A percentile compares a stretch with the other conserved stretches of the same genome.
Conservation (phyloP, 2,888 invertebrate species). For the Cremastinae sp. region DNA sequence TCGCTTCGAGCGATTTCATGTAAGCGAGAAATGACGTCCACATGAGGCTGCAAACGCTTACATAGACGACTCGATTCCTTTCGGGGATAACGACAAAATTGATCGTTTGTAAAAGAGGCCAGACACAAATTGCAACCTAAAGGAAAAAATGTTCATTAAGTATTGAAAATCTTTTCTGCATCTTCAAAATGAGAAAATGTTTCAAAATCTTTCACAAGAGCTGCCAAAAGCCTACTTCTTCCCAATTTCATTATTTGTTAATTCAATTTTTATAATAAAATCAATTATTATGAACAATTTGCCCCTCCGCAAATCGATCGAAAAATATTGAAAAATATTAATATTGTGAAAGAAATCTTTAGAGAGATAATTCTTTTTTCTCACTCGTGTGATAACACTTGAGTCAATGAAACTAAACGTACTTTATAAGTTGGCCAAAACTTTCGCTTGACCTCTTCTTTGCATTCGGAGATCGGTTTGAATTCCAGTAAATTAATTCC, state of each 20-base stretch:
- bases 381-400: too few species aligned
- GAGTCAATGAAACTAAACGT: too few species aligned
- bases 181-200: too few species aligned
- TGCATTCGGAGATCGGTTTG: conserved; percentile 84
- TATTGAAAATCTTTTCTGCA: too few species aligned
- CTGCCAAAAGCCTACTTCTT: too few species aligned
- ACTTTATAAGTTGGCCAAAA: conserved; percentile 89
- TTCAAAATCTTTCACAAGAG: too few species aligned
- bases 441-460: conserved; percentile 86
- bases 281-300: too few species aligned
- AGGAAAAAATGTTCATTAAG: conserved; percentile 73
- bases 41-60: conserved; percentile 86
- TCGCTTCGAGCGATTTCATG: conserved; percentile 85
- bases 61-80: conserved; percentile 87
- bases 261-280: neutral
- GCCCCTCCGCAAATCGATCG: neutral
- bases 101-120: conserved; percentile 88
- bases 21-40: conserved; percentile 91
- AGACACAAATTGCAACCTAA: conserved; percentile 85
- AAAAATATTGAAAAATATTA: too few species aligned
- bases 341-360: too few species aligned
- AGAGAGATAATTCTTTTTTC: too few species aligned
- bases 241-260: too few species aligned
- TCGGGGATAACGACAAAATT: conserved; percentile 88
- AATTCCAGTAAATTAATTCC: conserved; percentile 88